Conservation (phyloP, 92 coral and sea anemone genomes). For the Chrysogorgia sp. region DNA sequence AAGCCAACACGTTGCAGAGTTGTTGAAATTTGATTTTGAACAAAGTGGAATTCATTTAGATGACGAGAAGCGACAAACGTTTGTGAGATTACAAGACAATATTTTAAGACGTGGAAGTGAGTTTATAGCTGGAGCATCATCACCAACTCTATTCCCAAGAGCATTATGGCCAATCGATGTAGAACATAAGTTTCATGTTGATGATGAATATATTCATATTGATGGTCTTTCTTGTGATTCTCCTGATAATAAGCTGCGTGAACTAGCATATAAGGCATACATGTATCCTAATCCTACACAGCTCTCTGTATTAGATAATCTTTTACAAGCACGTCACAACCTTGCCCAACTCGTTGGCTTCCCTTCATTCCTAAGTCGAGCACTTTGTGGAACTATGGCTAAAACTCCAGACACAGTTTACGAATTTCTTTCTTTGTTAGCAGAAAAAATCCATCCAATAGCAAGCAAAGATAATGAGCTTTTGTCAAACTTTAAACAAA, state of each 20-base stretch:
- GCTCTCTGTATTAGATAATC: slow-evolving; percentile 65
- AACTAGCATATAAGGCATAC: slow-evolving; percentile 70
- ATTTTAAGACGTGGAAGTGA: slow-evolving; percentile 78
- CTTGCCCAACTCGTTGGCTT: slow-evolving; percentile 82
- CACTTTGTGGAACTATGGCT: slow-evolving; percentile 92
- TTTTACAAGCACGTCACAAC: slow-evolving; percentile 72
- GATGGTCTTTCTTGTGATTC: slow-evolving; percentile 87
- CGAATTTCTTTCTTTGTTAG: slow-evolving; percentile 68
- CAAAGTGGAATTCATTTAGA: slow-evolving; percentile 94
- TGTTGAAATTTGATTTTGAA: slow-evolving; percentile 95
- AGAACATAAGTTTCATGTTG: slow-evolving; percentile 61
- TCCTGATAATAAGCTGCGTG: slow-evolving; percentile 76
- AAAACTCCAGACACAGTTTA: slow-evolving; percentile 82
- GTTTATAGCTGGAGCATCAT: slow-evolving; percentile 73
- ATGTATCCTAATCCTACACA: slow-evolving; percentile 76
- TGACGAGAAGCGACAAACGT: slow-evolving; percentile 68
- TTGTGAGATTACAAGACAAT: slow-evolving; percentile 89
- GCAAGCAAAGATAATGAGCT: slow-evolving; percentile 70
- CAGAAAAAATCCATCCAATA: slow-evolving; percentile 76
- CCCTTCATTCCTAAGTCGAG: slow-evolving; percentile 80
- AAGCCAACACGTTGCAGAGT: slow-evolving; percentile 79
- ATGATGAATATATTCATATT: slow-evolving; percentile 68
- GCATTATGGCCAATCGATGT: slow-evolving; percentile 62
- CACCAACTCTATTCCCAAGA: slow-evolving; percentile 70
- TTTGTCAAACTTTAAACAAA: slow-evolving; percentile 68